phyloP scores from a whole-genome alignment of 2,113 vertebrate genomes.

The Apus apus region DNA sequence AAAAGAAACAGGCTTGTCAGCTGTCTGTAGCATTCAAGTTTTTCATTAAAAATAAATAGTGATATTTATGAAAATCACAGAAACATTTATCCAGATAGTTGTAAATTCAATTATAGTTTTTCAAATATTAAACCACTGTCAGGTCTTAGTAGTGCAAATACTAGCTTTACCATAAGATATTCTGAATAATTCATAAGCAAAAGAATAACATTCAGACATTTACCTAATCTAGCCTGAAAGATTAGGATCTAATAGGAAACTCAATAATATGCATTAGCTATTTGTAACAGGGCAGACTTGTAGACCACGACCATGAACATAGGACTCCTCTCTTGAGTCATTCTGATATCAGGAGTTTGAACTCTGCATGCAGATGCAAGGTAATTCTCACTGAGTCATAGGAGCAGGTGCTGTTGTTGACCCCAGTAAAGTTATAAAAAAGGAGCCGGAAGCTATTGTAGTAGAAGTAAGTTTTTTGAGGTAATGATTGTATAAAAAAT shows the following conservation, averaged over 20 bases:
- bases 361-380: not conserved
- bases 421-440: not conserved
- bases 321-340: not conserved
- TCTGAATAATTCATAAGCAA: constrained; percentile 46
- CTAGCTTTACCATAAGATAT: not conserved
- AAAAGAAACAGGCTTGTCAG: not conserved
- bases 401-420: not conserved
- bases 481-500: rapidly evolving
- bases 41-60: not conserved
- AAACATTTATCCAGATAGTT: not conserved
- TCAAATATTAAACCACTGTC: constrained; percentile 17
- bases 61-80: not conserved
- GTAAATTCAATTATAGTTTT: not conserved
- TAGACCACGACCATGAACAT: not conserved
- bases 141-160: not conserved
- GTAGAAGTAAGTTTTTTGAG: not conserved
- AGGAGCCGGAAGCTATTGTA: not conserved
- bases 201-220: constrained; percentile 41
- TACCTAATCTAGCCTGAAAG: constrained; percentile 20
- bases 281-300: not conserved
- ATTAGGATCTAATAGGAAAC: constrained; percentile 16
- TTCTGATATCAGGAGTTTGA: not conserved
- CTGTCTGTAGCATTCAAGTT: not conserved
- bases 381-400: not conserved
- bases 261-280: not conserved